Conservation (phyloP, 2,797 vertebrate genomes). For the Labroides dimidiatus region DNA sequence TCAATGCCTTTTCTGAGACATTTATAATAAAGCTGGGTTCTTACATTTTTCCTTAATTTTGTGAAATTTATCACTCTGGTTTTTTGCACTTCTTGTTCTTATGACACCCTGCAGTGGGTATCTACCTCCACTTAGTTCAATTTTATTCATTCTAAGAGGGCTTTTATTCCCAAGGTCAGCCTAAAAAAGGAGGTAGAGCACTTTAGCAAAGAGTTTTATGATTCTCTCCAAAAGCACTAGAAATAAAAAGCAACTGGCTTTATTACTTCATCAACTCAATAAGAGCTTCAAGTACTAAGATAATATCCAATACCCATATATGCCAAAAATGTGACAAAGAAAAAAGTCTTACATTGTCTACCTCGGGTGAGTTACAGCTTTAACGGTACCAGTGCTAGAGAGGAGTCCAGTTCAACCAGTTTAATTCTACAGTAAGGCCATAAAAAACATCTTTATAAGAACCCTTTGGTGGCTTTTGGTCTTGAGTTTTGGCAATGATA, state of each 20-base stretch:
- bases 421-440: too few relatives aligned
- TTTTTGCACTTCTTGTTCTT: constrained; percentile 19
- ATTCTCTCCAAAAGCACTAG: constrained; percentile 1
- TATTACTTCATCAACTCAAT: constrained; percentile 11
- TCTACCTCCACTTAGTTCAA: constrained; percentile 60
- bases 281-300: neutral
- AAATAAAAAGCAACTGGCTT: constrained; percentile 8
- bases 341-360: neutral
- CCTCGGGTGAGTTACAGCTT: too few relatives aligned
- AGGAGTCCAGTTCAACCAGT: too few relatives aligned
- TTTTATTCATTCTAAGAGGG: constrained; percentile 18
- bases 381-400: too few relatives aligned
- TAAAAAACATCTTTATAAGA: too few relatives aligned
- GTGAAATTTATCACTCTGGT: constrained; percentile 32
- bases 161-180: constrained; percentile 18
- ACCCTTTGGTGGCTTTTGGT: too few relatives aligned
- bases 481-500: too few relatives aligned
- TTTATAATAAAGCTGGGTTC: constrained; percentile 52
- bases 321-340: neutral
- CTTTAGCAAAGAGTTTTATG: constrained; percentile 13
- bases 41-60: constrained; percentile 17
- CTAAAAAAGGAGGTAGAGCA: constrained; percentile 16
- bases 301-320: neutral
- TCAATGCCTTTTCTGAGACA: constrained; percentile 27
- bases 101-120: constrained; percentile 34